phyloP scores from a whole-genome alignment of 2,888 invertebrate species.

The Rhaphigaster nebulosa region DNA sequence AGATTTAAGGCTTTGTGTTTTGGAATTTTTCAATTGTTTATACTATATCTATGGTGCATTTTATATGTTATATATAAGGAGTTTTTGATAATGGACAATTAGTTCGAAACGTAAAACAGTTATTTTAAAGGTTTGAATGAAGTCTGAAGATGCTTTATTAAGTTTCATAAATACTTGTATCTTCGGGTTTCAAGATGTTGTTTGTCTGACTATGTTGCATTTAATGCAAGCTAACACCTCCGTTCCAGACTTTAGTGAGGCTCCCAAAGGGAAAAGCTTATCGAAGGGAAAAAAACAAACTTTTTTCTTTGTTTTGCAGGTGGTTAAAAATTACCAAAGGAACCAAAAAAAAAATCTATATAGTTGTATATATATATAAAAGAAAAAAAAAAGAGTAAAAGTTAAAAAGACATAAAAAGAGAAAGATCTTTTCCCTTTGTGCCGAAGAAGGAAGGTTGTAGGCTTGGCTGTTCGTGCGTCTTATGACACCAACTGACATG shows the following conservation, averaged over 20 bases:
- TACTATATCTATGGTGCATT: too few species aligned
- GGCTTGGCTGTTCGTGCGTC: slow-evolving; percentile 1
- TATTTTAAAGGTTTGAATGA: too few species aligned
- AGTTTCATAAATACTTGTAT: too few species aligned
- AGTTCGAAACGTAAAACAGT: too few species aligned
- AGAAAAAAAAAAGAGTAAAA: slow-evolving; percentile 43
- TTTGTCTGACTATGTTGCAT: not conserved
- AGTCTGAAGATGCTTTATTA: too few species aligned
- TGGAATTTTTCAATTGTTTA: too few species aligned
- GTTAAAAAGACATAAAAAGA: slow-evolving; percentile 33
- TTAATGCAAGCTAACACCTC: not conserved
- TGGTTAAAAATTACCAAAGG: slow-evolving; percentile 57
- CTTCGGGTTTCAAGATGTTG: not conserved
- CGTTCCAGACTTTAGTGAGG: slow-evolving; percentile 55
- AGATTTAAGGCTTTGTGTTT: too few species aligned
- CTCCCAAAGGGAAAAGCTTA: not conserved
- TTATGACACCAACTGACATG: slow-evolving; percentile 60
- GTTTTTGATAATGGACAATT: too few species aligned
- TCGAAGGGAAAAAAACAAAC: slow-evolving; percentile 26
- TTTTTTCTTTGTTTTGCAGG: slow-evolving; percentile 51
- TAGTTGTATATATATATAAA: slow-evolving; percentile 32
- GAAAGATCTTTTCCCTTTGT: slow-evolving; percentile 4
- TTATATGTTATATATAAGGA: too few species aligned
- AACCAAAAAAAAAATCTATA: slow-evolving; percentile 56
- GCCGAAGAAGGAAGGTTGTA: slow-evolving; percentile 42